These are phyloP conservation scores for Sisyra nigra DNA, from an alignment of 2,888 invertebrate genomes.

Conservation along the genomic window DNA sequence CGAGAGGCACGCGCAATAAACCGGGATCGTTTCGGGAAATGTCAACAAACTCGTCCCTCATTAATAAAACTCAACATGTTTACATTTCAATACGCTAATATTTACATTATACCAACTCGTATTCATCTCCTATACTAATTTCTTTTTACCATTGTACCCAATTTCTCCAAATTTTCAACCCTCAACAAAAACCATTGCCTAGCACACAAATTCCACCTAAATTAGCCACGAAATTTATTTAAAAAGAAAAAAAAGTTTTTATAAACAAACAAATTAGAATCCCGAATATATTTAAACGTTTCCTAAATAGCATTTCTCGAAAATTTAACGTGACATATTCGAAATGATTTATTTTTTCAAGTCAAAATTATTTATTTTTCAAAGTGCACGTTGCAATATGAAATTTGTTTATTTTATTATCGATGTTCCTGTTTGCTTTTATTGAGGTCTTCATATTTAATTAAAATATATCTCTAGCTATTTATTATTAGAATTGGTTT, in stretches of 20 bases:
- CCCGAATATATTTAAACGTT: too few species aligned
- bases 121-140: too few species aligned
- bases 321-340: not conserved
- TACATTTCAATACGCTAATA: slow-evolving; percentile 12
- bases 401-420: slow-evolving; percentile 1
- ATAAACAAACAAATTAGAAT: too few species aligned
- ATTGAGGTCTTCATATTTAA: not conserved
- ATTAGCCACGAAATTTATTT: too few species aligned
- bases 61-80: slow-evolving; percentile 16
- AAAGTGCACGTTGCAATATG: slow-evolving; percentile 1
- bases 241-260: too few species aligned
- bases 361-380: not conserved
- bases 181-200: too few species aligned
- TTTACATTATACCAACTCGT: too few species aligned
- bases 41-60: slow-evolving; percentile 15
- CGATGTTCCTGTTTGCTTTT: not conserved
- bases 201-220: too few species aligned
- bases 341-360: slow-evolving; percentile 1
- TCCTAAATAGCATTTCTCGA: too few species aligned
- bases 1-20: slow-evolving; percentile 14
- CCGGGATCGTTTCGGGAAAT: slow-evolving; percentile 16
- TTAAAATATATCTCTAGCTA: not conserved
- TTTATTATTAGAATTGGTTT: not conserved
- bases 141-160: too few species aligned
- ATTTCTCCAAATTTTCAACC: too few species aligned